Evolutionary conservation across 1,140 invertebrate genomes (phyloP).

Genomic region (Macrobrachium rosenbergii): DNA sequence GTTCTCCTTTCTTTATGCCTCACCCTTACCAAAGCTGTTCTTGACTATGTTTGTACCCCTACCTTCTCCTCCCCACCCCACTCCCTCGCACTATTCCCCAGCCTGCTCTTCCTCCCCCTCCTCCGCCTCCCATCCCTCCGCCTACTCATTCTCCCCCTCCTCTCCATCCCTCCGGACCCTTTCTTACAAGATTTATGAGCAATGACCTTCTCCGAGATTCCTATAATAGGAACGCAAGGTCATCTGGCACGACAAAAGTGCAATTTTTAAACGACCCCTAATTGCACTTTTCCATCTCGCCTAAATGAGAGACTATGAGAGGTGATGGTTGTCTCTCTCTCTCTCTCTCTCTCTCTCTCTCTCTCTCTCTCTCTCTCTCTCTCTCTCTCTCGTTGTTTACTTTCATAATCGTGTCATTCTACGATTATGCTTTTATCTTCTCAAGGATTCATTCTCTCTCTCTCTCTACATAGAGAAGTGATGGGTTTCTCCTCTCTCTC

Average conservation of each 20-base stretch:
- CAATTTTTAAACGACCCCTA: conserved; percentile 52
- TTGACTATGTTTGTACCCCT: background rate
- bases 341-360: conserved; percentile 16
- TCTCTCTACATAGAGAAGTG: too few relatives aligned
- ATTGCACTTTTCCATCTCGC: conserved; percentile 52
- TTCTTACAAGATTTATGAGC: conserved; percentile 19
- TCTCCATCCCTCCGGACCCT: background rate
- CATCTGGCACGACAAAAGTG: conserved; percentile 20
- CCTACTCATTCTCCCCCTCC: background rate
- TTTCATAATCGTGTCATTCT: too few relatives aligned
- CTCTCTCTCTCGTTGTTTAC: too few relatives aligned
- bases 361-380: background rate
- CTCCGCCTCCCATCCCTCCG: background rate
- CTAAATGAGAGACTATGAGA: conserved; percentile 10
- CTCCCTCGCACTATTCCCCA: too few relatives aligned
- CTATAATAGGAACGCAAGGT: conserved; percentile 5
- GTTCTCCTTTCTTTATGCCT: background rate
- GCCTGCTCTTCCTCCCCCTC: background rate
- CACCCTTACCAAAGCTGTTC: background rate
- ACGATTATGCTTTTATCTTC: too few relatives aligned
- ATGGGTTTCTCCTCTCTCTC: too few relatives aligned
- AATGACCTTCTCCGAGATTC: conserved; percentile 15
- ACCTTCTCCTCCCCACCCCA: background rate
- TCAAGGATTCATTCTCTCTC: too few relatives aligned
- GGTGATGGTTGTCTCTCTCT: conserved; percentile 25